phyloP scores from a whole-genome alignment of 2,797 vertebrate species.

The Enteromius unitaeniatus region DNA sequence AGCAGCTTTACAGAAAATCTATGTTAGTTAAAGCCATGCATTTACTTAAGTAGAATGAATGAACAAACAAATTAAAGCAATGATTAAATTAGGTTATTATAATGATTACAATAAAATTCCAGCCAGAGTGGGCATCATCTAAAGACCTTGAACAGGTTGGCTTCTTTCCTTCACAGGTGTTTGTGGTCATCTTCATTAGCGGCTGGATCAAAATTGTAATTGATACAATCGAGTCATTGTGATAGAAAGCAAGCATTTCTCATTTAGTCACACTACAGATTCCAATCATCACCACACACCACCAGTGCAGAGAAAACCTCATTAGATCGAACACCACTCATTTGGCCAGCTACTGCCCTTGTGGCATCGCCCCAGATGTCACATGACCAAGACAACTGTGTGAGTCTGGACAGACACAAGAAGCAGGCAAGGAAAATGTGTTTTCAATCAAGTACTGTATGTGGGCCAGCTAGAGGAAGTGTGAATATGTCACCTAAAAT shows the following conservation, averaged over 20 bases:
- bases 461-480: not conserved
- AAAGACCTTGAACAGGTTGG: not conserved
- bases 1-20: not conserved
- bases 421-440: not conserved
- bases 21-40: not conserved
- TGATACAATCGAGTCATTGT: not conserved
- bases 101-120: not conserved
- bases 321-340: not conserved
- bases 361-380: not conserved
- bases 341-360: not conserved
- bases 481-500: conserved; percentile 17
- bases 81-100: not conserved
- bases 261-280: not conserved
- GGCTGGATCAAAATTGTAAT: not conserved
- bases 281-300: not conserved
- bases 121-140: not conserved
- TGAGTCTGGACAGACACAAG: not conserved
- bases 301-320: not conserved
- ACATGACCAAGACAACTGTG: conserved; percentile 7
- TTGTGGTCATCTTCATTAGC: not conserved
- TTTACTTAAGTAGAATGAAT: not conserved
- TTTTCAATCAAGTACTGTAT: not conserved
- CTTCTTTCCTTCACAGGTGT: not conserved
- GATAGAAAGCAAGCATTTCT: not conserved
- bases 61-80: not conserved